Percentiles rank a stretch among this genome's conserved stretches.
Evolutionary conservation across 2,113 vertebrate genomes (phyloP).

Genomic region (Trematomus loennbergii): DNA sequence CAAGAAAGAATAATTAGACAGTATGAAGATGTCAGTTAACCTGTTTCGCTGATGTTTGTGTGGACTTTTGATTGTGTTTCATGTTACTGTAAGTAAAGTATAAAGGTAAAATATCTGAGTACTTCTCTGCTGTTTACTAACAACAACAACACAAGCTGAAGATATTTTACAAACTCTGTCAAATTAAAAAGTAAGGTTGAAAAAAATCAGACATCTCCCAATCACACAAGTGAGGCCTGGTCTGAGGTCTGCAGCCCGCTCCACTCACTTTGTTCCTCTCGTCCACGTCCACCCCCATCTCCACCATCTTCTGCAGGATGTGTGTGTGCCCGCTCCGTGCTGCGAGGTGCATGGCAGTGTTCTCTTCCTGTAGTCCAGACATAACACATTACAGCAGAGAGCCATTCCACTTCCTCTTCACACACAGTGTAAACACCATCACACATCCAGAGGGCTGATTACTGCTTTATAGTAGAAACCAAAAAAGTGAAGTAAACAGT

Average conservation of each 20-base stretch:
- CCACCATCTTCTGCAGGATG: conserved; percentile 86
- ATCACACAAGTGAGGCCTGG: background rate
- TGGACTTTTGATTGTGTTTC: too few species aligned
- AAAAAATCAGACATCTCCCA: background rate
- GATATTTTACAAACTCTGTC: background rate
- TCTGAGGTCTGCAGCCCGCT: background rate
- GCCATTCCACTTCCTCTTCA: conserved; percentile 6
- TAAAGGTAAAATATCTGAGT: too few species aligned
- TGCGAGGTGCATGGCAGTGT: conserved; percentile 89
- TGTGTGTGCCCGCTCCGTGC: conserved; percentile 83
- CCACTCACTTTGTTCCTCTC: conserved; percentile 86
- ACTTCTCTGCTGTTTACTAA: too few species aligned
- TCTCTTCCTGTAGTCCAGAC: conserved; percentile 83
- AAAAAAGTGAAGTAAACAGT: background rate
- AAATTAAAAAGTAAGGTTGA: background rate
- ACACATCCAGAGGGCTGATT: background rate
- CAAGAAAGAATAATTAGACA: too few species aligned
- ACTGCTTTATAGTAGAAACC: background rate
- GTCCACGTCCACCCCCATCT: conserved; percentile 81
- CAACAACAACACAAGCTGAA: too few species aligned
- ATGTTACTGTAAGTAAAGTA: too few species aligned
- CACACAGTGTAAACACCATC: background rate
- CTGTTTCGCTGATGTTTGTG: too few species aligned
- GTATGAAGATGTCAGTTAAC: too few species aligned
- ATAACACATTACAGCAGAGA: background rate